Evolutionary conservation across 2,113 vertebrate species (phyloP).

Genomic region (Corvus hawaiiensis): DNA sequence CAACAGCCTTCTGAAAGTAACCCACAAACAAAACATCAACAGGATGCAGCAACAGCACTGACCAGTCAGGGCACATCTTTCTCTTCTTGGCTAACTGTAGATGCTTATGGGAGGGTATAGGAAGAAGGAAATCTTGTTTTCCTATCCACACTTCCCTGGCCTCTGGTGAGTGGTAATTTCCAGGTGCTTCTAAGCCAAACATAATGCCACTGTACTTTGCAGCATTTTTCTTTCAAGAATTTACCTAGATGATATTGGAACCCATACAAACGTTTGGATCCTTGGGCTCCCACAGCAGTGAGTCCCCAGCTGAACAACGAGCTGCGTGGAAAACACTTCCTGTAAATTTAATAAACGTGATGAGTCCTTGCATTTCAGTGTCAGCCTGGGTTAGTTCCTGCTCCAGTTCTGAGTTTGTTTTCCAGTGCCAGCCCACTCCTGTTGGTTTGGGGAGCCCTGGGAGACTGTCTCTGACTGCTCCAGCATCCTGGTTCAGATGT

Average conservation of each 20-base stretch:
- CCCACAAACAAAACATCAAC: background rate
- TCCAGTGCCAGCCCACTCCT: background rate
- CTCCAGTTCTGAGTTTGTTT: background rate
- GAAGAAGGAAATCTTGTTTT: background rate
- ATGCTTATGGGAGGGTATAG: background rate
- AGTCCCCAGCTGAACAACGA: background rate
- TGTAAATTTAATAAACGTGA: background rate
- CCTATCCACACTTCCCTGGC: background rate
- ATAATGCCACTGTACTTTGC: background rate
- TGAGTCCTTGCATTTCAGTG: background rate
- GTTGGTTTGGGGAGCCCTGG: background rate
- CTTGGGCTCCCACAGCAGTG: rapidly evolving
- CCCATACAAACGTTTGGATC: no score
- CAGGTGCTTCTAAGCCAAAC: background rate
- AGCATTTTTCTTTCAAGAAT: background rate
- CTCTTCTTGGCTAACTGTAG: background rate
- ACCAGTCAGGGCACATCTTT: background rate
- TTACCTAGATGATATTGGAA: background rate
- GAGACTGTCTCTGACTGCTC: background rate
- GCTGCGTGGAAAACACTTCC: background rate
- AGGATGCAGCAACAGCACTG: background rate
- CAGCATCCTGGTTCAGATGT: background rate
- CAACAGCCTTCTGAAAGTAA: background rate
- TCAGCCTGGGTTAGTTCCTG: background rate
- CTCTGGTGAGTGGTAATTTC: background rate